Base-by-base conservation (phyloP, 2,113 vertebrate genomes). In the Arothron firmamentum region DNA sequence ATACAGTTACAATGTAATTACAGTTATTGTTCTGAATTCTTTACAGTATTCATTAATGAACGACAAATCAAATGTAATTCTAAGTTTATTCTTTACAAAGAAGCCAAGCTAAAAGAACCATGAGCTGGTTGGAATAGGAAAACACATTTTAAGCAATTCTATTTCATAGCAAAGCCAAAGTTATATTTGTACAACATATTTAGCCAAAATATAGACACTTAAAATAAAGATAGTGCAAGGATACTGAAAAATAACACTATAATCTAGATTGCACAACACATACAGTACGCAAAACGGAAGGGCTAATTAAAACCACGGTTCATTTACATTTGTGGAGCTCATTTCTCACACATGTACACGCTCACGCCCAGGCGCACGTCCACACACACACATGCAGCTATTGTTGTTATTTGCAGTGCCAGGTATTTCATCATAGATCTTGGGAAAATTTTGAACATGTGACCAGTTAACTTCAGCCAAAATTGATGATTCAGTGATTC, bases 41-140 rank as follows among this genome's bases (percentile, higher is more conserved):
- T 78, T 83, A 89, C 72, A 85, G 72, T 79, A 73, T 84, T 74
- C 62, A 78, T 86, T 72, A 85, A 86, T 82, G 83, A 87, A 83
- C 49, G n/a, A 85, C 82, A 84, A 87, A 86, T 84, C 42, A 87
- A 85, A 84, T 80, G 80, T 76, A 73, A 65, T 53, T 81, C 79
- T 86, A 87, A 56, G 60, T 81, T 82, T 84, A 82, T 79, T 88
- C 82, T 88, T 74, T 88, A 89, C 86, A 89, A 88, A 88, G 77
- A 86, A 88, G 86, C 77, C 84, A 81, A 89, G 86, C 81, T 74
- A 72, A 87, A 86, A 78, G 72, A 88, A 83, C 60, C 38, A 79
- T 82, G 82, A 80, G 62, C 72, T 70, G 69, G 72, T 84, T 73
- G 72, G 70, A 82, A 74, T 78, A 78, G 62, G 75, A 86, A 86